These are phyloP conservation scores for Marmota flaviventris DNA, from an alignment of 2,113 vertebrate genomes.

Conservation along the genomic window DNA sequence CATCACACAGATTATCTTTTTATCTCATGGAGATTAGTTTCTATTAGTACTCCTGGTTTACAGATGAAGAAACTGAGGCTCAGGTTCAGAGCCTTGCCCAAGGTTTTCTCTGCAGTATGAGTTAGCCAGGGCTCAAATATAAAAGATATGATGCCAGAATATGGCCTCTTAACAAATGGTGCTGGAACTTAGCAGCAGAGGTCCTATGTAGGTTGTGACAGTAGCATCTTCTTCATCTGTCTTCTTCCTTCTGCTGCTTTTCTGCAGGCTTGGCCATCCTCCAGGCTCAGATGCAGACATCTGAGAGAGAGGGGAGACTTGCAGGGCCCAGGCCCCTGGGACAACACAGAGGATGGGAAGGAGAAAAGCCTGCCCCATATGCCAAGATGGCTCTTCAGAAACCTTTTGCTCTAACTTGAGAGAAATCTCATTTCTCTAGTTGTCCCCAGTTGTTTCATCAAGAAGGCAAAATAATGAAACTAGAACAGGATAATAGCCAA, in stretches of 20 bases:
- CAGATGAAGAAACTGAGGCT: conserved; percentile 16
- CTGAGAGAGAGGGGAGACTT: background rate
- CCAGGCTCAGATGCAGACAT: background rate
- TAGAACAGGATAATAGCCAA: background rate
- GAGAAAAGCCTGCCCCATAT: background rate
- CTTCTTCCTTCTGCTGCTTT: background rate
- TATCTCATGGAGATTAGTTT: background rate
- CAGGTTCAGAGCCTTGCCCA: background rate
- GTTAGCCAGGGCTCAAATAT: background rate
- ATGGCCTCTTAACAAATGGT: background rate
- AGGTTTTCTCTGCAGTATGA: background rate
- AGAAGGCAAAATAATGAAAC: conserved; percentile 53
- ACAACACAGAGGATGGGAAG: background rate
- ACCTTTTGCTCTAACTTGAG: background rate
- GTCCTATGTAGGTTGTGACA: background rate
- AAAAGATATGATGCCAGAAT: background rate
- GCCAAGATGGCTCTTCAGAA: background rate
- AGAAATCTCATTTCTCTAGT: background rate
- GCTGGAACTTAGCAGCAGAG: background rate
- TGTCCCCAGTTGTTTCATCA: background rate
- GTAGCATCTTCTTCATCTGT: background rate
- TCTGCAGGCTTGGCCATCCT: background rate
- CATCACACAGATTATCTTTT: background rate
- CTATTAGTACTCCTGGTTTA: background rate
- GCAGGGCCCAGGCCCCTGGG: background rate